Conservation (phyloP, 2,888 invertebrate species). For the Minunthozetes semirufus region DNA sequence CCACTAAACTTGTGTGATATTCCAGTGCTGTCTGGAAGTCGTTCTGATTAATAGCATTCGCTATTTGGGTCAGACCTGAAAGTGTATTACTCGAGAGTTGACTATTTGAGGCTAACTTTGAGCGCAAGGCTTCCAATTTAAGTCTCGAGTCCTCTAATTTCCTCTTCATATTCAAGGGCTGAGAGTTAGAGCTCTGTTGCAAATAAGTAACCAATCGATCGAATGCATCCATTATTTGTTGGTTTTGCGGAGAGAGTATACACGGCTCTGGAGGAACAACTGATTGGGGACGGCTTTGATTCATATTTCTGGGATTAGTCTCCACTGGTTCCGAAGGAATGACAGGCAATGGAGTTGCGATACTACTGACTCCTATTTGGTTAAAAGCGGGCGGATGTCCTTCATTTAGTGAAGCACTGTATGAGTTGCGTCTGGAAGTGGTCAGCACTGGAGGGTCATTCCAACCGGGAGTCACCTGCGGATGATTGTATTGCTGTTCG, state of each 20-base stretch:
- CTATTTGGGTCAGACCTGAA: constrained; percentile 15
- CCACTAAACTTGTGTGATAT: constrained; percentile 15
- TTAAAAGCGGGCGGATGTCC: not conserved
- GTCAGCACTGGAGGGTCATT: constrained; percentile 2
- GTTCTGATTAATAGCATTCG: constrained; percentile 4
- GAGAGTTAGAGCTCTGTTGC: not conserved
- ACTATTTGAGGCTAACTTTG: not conserved
- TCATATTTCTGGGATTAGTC: not conserved
- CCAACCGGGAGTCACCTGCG: not conserved
- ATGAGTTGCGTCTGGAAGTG: not conserved
- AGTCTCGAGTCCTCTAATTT: constrained; percentile 22
- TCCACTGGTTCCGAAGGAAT: not conserved
- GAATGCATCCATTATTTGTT: not conserved
- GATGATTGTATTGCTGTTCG: not conserved
- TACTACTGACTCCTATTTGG: not conserved
- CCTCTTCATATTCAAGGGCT: constrained; percentile 17
- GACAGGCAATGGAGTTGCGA: not conserved
- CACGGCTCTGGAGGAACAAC: not conserved
- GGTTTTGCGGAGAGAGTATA: not conserved
- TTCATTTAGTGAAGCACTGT: not conserved
- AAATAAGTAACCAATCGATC: not conserved
- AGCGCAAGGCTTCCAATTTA: constrained; percentile 21
- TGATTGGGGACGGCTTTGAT: not conserved
- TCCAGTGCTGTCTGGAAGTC: constrained; percentile 9
- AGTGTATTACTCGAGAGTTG: constrained; percentile 10